These are phyloP conservation scores for Pogonus chalceus DNA, from an alignment of 1,140 invertebrate genomes.

Conservation along the genomic window DNA sequence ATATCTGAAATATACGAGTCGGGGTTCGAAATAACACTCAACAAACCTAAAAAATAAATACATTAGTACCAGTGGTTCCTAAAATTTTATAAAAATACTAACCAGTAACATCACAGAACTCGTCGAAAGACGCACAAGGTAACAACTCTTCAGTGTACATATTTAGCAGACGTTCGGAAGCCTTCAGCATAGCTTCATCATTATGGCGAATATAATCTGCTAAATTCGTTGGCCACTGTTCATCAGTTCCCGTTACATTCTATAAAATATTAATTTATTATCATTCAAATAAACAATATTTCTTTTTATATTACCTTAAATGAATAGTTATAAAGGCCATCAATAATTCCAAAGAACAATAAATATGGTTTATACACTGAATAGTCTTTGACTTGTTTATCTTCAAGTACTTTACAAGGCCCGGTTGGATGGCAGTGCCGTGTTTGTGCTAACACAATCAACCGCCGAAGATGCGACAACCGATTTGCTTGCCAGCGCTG, in stretches of 20 bases:
- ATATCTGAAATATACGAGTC: slow-evolving; percentile 46
- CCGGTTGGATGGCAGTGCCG: slow-evolving; percentile 49
- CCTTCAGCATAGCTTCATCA: slow-evolving; percentile 81
- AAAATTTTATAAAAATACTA: slow-evolving; percentile 24
- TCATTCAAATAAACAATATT: slow-evolving; percentile 11
- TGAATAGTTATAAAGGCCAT: slow-evolving; percentile 63
- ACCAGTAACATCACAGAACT: slow-evolving; percentile 85
- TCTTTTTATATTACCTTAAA: slow-evolving; percentile 50
- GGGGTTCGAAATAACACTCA: slow-evolving; percentile 50
- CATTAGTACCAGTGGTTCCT: neutral
- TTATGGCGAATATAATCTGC: slow-evolving; percentile 91
- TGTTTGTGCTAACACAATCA: slow-evolving; percentile 70
- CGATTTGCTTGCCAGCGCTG: slow-evolving; percentile 56
- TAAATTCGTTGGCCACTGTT: slow-evolving; percentile 77
- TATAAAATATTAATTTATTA: slow-evolving; percentile 36
- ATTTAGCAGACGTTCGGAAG: slow-evolving; percentile 70
- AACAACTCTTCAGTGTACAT: slow-evolving; percentile 82
- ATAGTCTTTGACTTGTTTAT: slow-evolving; percentile 58
- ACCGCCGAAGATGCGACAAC: slow-evolving; percentile 61
- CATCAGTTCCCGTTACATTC: slow-evolving; percentile 62
- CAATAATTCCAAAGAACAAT: slow-evolving; percentile 73
- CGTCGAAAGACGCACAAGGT: slow-evolving; percentile 77
- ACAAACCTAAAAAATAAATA: slow-evolving; percentile 42
- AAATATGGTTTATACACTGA: slow-evolving; percentile 74
- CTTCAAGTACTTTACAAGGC: slow-evolving; percentile 42